Conservation (phyloP, 2,797 vertebrate species). For the Clarias fuscus region DNA sequence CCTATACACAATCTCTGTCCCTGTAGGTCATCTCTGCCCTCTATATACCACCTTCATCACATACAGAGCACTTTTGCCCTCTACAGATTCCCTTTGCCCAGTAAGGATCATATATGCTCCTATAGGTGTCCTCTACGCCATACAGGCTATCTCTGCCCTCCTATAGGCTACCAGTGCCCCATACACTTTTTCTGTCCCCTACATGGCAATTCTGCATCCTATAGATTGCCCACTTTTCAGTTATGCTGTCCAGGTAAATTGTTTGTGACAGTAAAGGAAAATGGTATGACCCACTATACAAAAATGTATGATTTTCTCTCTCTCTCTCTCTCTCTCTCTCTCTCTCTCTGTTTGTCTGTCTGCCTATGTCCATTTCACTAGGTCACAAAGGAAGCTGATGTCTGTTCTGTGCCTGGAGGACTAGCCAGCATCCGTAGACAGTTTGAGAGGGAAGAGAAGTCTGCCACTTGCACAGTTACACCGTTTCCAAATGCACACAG, state of each 20-base stretch:
- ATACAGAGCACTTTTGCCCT: not conserved
- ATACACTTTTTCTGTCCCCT: not conserved
- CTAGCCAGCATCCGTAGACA: conserved; percentile 89
- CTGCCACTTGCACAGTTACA: conserved; percentile 77
- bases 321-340: not conserved
- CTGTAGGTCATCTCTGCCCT: conserved; percentile 21
- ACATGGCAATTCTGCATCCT: not conserved
- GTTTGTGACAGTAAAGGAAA: not conserved
- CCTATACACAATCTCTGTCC: not conserved
- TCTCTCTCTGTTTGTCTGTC: not conserved
- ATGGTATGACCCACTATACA: conserved; percentile 9
- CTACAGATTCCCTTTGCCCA: not conserved
- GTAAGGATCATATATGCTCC: not conserved
- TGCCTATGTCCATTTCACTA: conserved; percentile 63
- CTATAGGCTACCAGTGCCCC: not conserved
- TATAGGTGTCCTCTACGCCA: not conserved
- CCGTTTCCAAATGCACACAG: conserved; percentile 81
- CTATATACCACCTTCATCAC: not conserved
- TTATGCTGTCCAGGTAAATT: not conserved
- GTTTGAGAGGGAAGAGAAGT: conserved; percentile 83
- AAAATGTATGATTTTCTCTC: not conserved
- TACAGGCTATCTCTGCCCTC: not conserved
- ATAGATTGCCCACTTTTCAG: not conserved
- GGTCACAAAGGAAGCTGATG: conserved; percentile 87
- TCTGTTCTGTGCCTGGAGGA: conserved; percentile 86